Base-by-base conservation (phyloP, 2,888 invertebrate species). In the Xestia rhomboidea region DNA sequence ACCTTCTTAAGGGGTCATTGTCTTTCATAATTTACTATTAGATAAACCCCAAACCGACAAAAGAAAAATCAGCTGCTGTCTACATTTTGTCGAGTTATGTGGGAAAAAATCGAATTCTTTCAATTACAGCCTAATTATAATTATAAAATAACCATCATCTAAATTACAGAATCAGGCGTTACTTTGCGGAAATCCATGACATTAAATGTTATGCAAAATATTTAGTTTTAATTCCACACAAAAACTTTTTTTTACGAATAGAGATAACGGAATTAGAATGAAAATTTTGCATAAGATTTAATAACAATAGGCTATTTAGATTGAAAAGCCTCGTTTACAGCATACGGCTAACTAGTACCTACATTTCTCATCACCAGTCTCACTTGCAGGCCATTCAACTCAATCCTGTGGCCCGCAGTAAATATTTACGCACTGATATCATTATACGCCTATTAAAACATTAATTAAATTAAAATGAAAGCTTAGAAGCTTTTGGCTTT, bases 381-480 rank as follows among this genome's bases (percentile, higher is more conserved):
- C 7, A 57, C 64, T 64, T n/a, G 3, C 4, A 15, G 10, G 6
- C 38, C 15, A 8, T 34, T 41, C 54, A 57, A 64, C 21, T n/a
- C 34, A 24, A 11, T 15, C 5, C n/a, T 64, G 24, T 41, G 44
- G 30, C 41, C 24, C 49, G 27, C 49, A 60, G 24, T 41, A 74
- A 81, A 81, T 81, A 78, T 73, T 74, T 51, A 41, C 15, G 30
- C 24, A 51, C 27, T 21, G 68, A 68, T 78, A 51, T 66, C 54
- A 82, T 64, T 68, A 49, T 49, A 82, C 68, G 41, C 34, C 24
- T 68, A 54, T 77, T 83, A 70, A 83, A 69, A 51, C n/a, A 83
- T 73, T 69, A 79, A 84, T 68, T 68, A 46, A 82, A 84, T 80
- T 80, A 64, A 67, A 81, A 78, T 63, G 49, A 78, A 72, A 74